Evolutionary conservation across 2,888 invertebrate species (phyloP), one percentile per base, ranked within the genome.

Genomic region (Philonicus albiceps): DNA sequence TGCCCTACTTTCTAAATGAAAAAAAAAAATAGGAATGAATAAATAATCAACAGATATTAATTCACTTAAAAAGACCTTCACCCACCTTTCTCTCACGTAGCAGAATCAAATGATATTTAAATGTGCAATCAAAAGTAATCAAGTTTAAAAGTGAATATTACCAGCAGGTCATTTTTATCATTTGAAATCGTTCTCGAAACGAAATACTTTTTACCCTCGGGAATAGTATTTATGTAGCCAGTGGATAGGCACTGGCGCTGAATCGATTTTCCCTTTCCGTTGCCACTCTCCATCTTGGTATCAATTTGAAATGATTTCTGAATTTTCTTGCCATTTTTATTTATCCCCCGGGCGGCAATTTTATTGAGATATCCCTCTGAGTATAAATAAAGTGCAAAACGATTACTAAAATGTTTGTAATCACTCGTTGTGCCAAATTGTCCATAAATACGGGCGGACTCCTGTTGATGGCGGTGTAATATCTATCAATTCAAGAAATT

Each of bases 291-390:
- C 8, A 34, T 30, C 74, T 74, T 74, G 31, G 49, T 43, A 81
- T 81, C 55, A 81, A 49, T 81, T 55, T 81, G 55, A 81, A 81
- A 81, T 81, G 81, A 81, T 81, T 81, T 81, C 55, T 81, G 81
- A 81, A 81, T 81, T 81, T 81, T 81, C 55, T 55, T 64, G 55
- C 81, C 81, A 30, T 43, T 31, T 81, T 81, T 81, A 64, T 81
- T 81, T 81, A 55, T 81, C 55, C 64, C 37, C 34, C 31, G 81
- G 81, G 81, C 30, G 30, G 27, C 78, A 78, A 78, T 78, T 78
- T 37, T 78, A 49, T 78, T 49, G 43, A 49, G 49, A 78, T 76
- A 76, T 78, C 78, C 49, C 49, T 43, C 49, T 11, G 78, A 49
- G 49, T 43, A 78, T 78, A 78, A 78, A 78, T 78, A 78, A 78